Conservation (phyloP, 2,888 invertebrate species). For the Oscheius myriophilus region DNA sequence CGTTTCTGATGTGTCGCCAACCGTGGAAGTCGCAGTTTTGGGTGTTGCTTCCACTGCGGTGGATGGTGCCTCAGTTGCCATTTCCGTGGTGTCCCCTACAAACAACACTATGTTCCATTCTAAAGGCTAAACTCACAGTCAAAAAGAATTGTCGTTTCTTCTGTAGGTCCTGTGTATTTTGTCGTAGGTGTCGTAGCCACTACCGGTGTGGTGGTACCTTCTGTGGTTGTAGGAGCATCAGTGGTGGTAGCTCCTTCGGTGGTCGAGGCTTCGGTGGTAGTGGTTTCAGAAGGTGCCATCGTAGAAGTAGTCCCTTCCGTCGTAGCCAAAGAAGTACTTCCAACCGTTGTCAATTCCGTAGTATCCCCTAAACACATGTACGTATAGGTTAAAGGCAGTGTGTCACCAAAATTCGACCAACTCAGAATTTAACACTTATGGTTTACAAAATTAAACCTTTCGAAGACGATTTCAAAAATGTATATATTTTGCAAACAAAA, state of each 20-base stretch:
- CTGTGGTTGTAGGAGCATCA: too few relatives aligned
- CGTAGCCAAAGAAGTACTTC: not conserved
- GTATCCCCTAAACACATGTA: constrained; percentile 4
- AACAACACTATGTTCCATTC: not conserved
- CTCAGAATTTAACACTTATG: too few relatives aligned
- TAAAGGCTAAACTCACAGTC: constrained; percentile 10
- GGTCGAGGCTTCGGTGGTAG: not conserved
- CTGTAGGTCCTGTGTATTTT: not conserved
- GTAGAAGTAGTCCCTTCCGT: not conserved
- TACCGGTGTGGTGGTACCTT: too few relatives aligned
- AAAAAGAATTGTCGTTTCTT: constrained; percentile 12
- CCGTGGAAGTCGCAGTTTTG: not conserved
- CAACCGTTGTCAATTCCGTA: not conserved
- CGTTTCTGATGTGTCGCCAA: too few relatives aligned
- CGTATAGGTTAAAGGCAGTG: too few relatives aligned
- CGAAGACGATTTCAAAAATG: too few relatives aligned
- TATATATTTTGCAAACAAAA: too few relatives aligned
- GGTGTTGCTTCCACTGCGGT: not conserved
- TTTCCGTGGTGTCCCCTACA: constrained; percentile 11
- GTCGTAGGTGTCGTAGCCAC: too few relatives aligned
- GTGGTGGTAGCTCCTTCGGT: not conserved
- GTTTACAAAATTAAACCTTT: too few relatives aligned
- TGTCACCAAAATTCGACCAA: too few relatives aligned
- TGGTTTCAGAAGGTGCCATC: not conserved
- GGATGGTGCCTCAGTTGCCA: not conserved